Percentiles rank a stretch among this genome's conserved stretches.
phyloP scores from a whole-genome alignment of 2,113 vertebrate species.

The Eptesicus fuscus region DNA sequence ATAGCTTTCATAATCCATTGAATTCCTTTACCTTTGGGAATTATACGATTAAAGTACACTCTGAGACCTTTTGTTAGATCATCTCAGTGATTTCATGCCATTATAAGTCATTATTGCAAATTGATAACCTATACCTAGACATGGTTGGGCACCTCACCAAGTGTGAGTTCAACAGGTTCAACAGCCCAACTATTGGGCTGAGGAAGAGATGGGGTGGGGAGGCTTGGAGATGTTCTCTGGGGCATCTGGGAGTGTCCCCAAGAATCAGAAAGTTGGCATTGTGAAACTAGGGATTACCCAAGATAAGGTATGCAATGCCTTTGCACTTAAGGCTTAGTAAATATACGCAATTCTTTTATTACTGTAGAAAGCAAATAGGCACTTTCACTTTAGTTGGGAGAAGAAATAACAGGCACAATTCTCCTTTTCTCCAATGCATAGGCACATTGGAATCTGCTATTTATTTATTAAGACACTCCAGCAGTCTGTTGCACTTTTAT shows the following conservation, averaged over 20 bases:
- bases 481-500: not conserved
- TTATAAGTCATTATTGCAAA: not conserved
- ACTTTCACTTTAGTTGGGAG: not conserved
- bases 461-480: not conserved
- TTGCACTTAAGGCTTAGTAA: not conserved
- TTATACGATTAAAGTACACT: not conserved
- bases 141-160: not conserved
- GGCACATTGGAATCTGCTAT: not conserved
- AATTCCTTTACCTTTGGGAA: conserved; percentile 10
- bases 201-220: not conserved
- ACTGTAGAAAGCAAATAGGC: not conserved
- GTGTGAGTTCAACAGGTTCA: not conserved
- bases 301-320: not conserved
- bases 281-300: conserved; percentile 33
- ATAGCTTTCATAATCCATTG: not conserved
- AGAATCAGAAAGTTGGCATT: conserved; percentile 26
- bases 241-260: conserved; percentile 30
- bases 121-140: not conserved
- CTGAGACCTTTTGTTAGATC: not conserved
- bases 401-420: not conserved
- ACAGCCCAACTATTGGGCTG: not conserved
- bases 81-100: not conserved
- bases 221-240: conserved; percentile 38
- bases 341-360: not conserved
- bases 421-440: conserved; percentile 10